A percentile compares a stretch with the other conserved stretches of the same genome.
These are phyloP conservation scores for Glaucidium brasilianum DNA, from an alignment of 2,113 vertebrate genomes.

Conservation along the genomic window DNA sequence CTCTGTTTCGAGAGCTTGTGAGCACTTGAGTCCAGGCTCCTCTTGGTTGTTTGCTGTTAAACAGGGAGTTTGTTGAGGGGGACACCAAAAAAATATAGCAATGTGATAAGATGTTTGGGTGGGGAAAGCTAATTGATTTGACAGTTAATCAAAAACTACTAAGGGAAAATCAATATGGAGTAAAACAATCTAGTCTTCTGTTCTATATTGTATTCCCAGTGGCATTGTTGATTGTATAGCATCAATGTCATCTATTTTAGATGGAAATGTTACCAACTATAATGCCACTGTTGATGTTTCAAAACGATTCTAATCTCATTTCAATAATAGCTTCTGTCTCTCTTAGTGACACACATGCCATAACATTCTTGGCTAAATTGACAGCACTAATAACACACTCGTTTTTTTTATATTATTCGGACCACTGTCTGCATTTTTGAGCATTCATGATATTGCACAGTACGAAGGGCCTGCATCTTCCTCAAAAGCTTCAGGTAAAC, in stretches of 20 bases:
- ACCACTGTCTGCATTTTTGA: conserved; percentile 44
- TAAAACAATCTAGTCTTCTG: conserved; percentile 60
- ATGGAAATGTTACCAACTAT: conserved; percentile 69
- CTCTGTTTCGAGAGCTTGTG: background rate
- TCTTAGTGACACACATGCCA: conserved; percentile 69
- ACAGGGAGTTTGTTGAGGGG: background rate
- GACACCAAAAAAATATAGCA: background rate
- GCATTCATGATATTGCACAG: background rate
- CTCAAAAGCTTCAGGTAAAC: background rate
- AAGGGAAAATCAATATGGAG: conserved; percentile 61
- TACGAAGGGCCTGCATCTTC: background rate
- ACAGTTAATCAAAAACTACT: conserved; percentile 66
- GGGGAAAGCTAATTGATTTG: conserved; percentile 60
- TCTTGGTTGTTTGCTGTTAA: background rate
- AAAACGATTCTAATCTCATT: conserved; percentile 76
- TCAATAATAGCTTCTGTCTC: conserved; percentile 81
- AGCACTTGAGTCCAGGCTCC: background rate
- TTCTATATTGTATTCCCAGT: conserved; percentile 54
- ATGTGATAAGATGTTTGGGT: conserved; percentile 46
- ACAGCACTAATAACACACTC: conserved; percentile 72
- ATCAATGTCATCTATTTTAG: conserved; percentile 70
- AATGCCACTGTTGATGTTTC: conserved; percentile 77
- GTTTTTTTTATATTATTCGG: conserved; percentile 54
- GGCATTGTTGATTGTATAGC: conserved; percentile 67
- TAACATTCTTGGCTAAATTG: conserved; percentile 71